phyloP scores from a whole-genome alignment of 2,888 invertebrate genomes.

The Crioceris asparagi region DNA sequence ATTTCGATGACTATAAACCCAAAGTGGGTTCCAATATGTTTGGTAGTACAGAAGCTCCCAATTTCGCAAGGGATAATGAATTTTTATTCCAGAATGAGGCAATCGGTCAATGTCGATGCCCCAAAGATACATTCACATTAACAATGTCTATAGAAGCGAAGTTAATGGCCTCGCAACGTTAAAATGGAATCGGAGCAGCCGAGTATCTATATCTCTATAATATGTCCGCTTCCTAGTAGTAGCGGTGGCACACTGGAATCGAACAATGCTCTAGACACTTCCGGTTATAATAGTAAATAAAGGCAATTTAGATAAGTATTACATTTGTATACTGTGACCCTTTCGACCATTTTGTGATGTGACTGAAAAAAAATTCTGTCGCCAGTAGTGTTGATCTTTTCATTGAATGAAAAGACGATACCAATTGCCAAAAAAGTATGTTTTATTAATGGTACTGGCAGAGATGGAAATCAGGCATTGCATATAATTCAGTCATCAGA shows the following conservation, averaged over 20 bases:
- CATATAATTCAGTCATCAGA: too few species aligned
- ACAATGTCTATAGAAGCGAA: conserved; percentile 32
- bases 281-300: conserved; percentile 22
- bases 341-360: too few species aligned
- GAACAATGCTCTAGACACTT: conserved; percentile 19
- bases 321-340: conserved; percentile 3
- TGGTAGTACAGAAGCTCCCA: conserved; percentile 28
- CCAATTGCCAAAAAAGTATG: too few species aligned
- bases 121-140: conserved; percentile 35
- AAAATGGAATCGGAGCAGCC: conserved; percentile 19
- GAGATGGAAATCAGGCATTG: too few species aligned
- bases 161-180: conserved; percentile 28
- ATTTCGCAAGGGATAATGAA: conserved; percentile 33
- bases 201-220: too few species aligned
- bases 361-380: too few species aligned
- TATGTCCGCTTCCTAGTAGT: too few species aligned
- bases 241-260: too few species aligned
- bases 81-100: conserved; percentile 32
- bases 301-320: conserved; percentile 21
- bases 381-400: too few species aligned
- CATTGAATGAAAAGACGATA: too few species aligned
- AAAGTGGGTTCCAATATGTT: conserved; percentile 24
- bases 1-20: conserved; percentile 18
- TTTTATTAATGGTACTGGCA: too few species aligned
- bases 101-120: conserved; percentile 35